Conservation (phyloP, 1,140 invertebrate genomes). For the Drosophila rufa region DNA sequence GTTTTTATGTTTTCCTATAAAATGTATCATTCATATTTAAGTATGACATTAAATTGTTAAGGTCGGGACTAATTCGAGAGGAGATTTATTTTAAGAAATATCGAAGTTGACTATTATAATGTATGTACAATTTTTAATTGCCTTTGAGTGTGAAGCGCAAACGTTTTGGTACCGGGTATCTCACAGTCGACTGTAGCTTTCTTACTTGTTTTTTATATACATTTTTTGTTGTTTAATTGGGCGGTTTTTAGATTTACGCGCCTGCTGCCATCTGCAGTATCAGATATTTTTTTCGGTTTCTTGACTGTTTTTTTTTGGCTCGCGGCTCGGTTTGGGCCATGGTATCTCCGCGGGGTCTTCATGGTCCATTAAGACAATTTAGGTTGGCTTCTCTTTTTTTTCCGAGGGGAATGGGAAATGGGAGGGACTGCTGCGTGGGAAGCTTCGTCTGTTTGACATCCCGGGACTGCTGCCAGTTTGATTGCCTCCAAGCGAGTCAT, state of each 20-base stretch:
- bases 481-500: constrained; percentile 38
- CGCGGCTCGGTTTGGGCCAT: constrained; percentile 17
- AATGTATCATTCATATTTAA: too few species aligned
- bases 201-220: constrained; percentile 23
- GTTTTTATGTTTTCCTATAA: too few species aligned
- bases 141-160: too few species aligned
- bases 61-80: too few species aligned
- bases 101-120: too few species aligned
- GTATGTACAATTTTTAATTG: too few species aligned
- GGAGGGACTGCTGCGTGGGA: constrained; percentile 63
- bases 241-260: constrained; percentile 70
- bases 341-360: constrained; percentile 56
- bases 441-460: constrained; percentile 53
- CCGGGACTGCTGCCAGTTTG: constrained; percentile 56
- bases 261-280: constrained; percentile 60
- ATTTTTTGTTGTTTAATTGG: constrained; percentile 67
- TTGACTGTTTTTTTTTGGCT: constrained; percentile 4
- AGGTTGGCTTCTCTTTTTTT: constrained; percentile 61
- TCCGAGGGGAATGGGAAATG: constrained; percentile 5
- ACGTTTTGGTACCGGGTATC: too few species aligned
- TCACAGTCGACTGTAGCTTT: too few species aligned
- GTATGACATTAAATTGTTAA: too few species aligned
- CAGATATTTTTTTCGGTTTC: constrained; percentile 19
- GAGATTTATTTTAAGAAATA: too few species aligned
- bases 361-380: constrained; percentile 83